A percentile compares a stretch with the other conserved stretches of the same genome.
Conservation (phyloP, 1,140 invertebrate species). For the Ganaspis sp. region DNA sequence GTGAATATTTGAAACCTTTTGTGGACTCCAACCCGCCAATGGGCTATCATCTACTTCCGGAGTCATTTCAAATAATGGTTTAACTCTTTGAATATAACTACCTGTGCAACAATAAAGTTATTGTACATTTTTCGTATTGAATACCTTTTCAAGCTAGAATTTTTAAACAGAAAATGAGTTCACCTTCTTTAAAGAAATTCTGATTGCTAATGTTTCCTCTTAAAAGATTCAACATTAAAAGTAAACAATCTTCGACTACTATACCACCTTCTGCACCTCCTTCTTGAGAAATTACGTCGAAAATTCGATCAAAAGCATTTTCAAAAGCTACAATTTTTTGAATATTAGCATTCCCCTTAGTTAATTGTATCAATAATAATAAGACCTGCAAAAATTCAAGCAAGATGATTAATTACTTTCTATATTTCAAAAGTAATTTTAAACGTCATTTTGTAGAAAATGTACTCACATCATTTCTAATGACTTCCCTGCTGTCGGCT, state of each 20-base stretch:
- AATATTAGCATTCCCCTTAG: constrained; percentile 97
- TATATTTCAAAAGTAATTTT: background rate
- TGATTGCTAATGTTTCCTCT: constrained; percentile 98
- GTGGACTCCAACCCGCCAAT: constrained; percentile 88
- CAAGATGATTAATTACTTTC: background rate
- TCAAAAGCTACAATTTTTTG: constrained; percentile 99
- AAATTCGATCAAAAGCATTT: constrained; percentile 97
- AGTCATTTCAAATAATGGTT: constrained; percentile 90
- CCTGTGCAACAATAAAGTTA: constrained; percentile 74
- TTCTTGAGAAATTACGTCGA: constrained; percentile 95
- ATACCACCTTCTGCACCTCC: constrained; percentile 96
- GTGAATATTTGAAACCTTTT: constrained; percentile 96
- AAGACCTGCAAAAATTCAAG: constrained; percentile 80
- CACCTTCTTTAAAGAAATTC: constrained; percentile 98
- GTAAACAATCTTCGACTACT: constrained; percentile 97
- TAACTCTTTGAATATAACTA: constrained; percentile 92
- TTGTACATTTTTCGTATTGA: no score
- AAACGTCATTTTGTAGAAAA: background rate
- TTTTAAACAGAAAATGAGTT: constrained; percentile 60
- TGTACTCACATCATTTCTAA: constrained; percentile 91
- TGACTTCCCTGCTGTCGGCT: constrained; percentile 94
- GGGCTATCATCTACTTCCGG: constrained; percentile 82
- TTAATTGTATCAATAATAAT: constrained; percentile 94
- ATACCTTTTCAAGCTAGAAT: no score
- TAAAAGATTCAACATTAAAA: constrained; percentile 95